phyloP scores from a whole-genome alignment of 2,113 vertebrate species.

The Sinocyclocheilus maitianheensis region DNA sequence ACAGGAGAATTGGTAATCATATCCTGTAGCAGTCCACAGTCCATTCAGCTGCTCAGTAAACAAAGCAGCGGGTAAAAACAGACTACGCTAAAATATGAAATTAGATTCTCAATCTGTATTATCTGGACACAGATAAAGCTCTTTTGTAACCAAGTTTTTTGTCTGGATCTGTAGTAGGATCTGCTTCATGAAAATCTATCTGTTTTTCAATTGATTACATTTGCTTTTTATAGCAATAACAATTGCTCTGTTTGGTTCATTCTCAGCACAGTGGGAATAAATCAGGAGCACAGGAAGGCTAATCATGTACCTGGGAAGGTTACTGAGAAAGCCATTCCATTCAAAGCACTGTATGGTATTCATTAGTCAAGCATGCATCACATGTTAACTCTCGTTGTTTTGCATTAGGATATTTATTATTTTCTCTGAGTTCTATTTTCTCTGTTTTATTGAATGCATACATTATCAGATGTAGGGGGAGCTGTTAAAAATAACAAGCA shows the following conservation, averaged over 20 bases:
- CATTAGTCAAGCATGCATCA: constrained; percentile 48
- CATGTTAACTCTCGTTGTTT: constrained; percentile 12
- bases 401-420: constrained; percentile 13
- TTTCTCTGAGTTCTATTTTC: not conserved
- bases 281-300: constrained; percentile 64
- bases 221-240: constrained; percentile 64
- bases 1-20: constrained; percentile 59
- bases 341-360: constrained; percentile 62
- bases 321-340: constrained; percentile 60
- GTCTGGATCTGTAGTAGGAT: constrained; percentile 72
- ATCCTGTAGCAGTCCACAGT: constrained; percentile 54
- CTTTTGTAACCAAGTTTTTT: constrained; percentile 63
- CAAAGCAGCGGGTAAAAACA: not conserved
- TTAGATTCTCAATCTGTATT: constrained; percentile 72
- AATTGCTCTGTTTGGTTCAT: constrained; percentile 66
- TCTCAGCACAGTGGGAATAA: constrained; percentile 58
- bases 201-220: constrained; percentile 75
- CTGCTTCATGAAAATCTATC: constrained; percentile 75
- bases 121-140: constrained; percentile 77
- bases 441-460: constrained; percentile 18
- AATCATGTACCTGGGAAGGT: constrained; percentile 67
- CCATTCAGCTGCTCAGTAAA: constrained; percentile 58
- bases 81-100: constrained; percentile 68
- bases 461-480: not conserved
- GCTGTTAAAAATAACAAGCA: too few relatives aligned